A percentile compares a stretch with the other conserved stretches of the same genome.
phyloP scores from a whole-genome alignment of 2,113 vertebrate species.

The Eptatretus burgeri region DNA sequence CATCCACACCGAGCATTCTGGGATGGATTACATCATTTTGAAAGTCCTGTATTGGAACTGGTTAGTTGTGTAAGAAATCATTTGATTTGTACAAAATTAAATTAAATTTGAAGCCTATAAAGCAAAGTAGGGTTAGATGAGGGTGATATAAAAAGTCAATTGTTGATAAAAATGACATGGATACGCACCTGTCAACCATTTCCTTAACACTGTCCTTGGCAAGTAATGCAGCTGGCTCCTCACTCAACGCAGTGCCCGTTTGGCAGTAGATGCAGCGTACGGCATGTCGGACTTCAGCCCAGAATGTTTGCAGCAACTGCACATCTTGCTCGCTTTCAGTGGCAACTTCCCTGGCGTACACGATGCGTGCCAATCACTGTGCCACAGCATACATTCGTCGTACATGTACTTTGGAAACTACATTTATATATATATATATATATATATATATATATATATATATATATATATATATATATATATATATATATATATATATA shows the following conservation, averaged over 20 bases:
- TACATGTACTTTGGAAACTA: not conserved
- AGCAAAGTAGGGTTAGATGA: too few relatives aligned
- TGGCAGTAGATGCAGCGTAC: conserved; percentile 86
- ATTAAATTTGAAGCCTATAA: not conserved
- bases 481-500: not conserved
- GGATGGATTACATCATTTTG: too few relatives aligned
- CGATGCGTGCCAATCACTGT: not conserved
- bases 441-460: not conserved
- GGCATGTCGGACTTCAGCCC: conserved; percentile 80
- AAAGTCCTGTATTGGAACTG: not conserved
- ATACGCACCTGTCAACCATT: conserved; percentile 50
- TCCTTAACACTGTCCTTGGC: conserved; percentile 83
- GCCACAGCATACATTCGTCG: not conserved
- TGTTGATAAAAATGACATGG: not conserved
- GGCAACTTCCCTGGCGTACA: conserved; percentile 38
- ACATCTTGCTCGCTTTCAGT: conserved; percentile 61
- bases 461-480: not conserved
- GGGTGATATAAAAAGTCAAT: not conserved
- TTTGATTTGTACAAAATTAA: not conserved
- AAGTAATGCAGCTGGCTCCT: conserved; percentile 59
- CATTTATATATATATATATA: not conserved
- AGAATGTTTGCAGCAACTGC: conserved; percentile 81
- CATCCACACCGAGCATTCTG: too few relatives aligned
- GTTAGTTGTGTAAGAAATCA: not conserved
- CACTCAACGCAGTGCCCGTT: conserved; percentile 54